Conservation (phyloP, 1,140 invertebrate genomes). For the Heliconius nattereri region DNA sequence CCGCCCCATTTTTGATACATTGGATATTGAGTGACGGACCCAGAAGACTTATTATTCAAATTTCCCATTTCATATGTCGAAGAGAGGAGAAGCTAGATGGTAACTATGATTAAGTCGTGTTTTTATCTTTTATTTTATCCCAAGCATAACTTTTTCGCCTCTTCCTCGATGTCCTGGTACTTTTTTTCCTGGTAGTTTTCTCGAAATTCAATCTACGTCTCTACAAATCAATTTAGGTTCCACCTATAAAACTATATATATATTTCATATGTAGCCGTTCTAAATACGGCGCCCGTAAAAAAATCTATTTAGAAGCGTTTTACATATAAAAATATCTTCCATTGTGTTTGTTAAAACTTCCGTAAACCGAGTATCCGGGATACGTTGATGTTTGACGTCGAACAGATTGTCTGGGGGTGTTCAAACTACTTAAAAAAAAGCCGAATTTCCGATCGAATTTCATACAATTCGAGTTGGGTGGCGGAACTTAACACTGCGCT, state of each 20-base stretch:
- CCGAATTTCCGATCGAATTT: not conserved
- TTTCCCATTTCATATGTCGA: no score
- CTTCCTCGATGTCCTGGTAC: no score
- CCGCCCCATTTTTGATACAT: not conserved
- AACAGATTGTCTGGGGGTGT: not conserved
- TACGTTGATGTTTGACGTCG: not conserved
- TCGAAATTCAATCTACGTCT: no score
- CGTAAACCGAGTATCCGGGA: constrained; percentile 18
- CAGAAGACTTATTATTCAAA: no score
- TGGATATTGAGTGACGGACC: not conserved
- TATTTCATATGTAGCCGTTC: not conserved
- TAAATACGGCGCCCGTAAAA: not conserved
- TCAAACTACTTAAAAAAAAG: not conserved
- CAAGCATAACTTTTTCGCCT: no score
- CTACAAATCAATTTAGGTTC: no score
- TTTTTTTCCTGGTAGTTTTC: no score
- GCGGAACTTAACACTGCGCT: not conserved
- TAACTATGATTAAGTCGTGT: no score
- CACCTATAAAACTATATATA: no score
- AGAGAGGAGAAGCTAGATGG: no score
- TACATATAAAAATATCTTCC: constrained; percentile 21
- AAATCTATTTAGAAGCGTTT: constrained; percentile 15
- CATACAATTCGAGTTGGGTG: not conserved
- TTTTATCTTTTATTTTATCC: no score
- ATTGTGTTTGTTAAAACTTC: constrained; percentile 25